Evolutionary conservation across 2,888 invertebrate species (phyloP).

Genomic region (Taphrorychus bicolor): DNA sequence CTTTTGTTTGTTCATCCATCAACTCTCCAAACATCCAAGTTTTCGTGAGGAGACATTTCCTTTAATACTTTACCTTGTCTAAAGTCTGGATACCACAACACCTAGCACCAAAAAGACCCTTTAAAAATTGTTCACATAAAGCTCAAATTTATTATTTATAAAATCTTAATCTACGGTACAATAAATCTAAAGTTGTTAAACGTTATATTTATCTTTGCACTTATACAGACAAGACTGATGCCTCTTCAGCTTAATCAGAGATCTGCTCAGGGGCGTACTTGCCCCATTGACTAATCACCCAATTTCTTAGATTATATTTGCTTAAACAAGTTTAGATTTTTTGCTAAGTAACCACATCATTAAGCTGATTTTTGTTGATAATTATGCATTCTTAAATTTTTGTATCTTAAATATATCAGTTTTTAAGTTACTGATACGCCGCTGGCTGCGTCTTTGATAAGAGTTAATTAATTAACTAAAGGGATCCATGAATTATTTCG

Average conservation of each 20-base stretch:
- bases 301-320: background rate
- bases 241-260: background rate
- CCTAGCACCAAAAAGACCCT: too few species aligned
- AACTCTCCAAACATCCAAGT: too few species aligned
- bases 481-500: background rate
- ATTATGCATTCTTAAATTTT: background rate
- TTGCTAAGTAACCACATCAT: background rate
- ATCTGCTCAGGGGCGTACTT: background rate
- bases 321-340: background rate
- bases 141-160: too few species aligned
- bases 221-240: background rate
- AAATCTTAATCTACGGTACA: background rate
- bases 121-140: too few species aligned
- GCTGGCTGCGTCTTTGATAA: background rate
- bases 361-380: background rate
- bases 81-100: too few species aligned
- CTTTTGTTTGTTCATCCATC: too few species aligned
- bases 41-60: too few species aligned
- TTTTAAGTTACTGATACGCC: background rate
- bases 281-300: background rate
- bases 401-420: background rate
- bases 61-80: too few species aligned
- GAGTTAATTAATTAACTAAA: background rate
- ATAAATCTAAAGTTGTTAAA: background rate
- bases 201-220: background rate